Percentiles rank a stretch among this genome's conserved stretches.
These are phyloP conservation scores for Recurvirostra avosetta DNA, from an alignment of 2,113 vertebrate genomes.

Conservation along the genomic window DNA sequence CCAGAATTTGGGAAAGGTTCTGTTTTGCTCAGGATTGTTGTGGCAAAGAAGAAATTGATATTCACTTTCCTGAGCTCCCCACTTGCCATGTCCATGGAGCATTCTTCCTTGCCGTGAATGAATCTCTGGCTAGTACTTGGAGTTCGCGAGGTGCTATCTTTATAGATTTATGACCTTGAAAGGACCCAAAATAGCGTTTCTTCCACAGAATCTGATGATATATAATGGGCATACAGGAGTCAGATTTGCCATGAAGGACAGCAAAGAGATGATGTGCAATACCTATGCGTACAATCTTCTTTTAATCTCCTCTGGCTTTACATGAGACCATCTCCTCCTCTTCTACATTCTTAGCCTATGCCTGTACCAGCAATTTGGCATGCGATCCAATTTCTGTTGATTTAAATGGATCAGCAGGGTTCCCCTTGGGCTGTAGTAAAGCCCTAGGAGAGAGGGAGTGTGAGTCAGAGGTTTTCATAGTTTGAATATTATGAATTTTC, in stretches of 20 bases:
- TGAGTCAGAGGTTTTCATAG: background rate
- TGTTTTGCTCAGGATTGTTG: background rate
- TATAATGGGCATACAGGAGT: background rate
- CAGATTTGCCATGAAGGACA: background rate
- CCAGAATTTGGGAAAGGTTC: background rate
- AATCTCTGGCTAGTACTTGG: background rate
- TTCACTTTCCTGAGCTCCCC: background rate
- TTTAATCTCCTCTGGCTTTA: background rate
- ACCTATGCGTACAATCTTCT: background rate
- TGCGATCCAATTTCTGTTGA: background rate
- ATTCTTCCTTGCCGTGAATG: background rate
- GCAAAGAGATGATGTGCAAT: background rate
- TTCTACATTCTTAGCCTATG: background rate
- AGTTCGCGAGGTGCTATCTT: accelerated
- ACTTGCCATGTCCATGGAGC: background rate
- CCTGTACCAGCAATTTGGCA: background rate
- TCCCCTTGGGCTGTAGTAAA: background rate
- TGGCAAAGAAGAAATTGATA: background rate
- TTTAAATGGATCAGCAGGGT: background rate
- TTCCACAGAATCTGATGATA: background rate
- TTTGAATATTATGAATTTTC: background rate
- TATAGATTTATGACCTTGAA: background rate
- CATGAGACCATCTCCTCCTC: background rate
- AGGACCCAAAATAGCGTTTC: background rate
- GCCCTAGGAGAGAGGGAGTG: background rate